A percentile compares a stretch with the other conserved stretches of the same genome.
Conservation (phyloP, 2,888 invertebrate genomes). For the Lepidocyrtinus sp. region DNA sequence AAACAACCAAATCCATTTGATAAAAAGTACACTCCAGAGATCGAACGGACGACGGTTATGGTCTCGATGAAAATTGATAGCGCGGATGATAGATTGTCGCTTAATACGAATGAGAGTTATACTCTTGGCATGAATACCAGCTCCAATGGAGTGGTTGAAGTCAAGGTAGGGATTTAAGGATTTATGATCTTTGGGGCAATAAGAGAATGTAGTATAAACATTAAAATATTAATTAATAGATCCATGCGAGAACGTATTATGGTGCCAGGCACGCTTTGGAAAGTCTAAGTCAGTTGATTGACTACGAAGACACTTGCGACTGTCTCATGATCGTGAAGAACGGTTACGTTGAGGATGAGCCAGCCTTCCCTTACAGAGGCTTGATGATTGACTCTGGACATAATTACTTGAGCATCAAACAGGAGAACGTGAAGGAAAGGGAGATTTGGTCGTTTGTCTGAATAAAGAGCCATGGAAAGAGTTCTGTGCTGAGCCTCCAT, state of each 20-base stretch:
- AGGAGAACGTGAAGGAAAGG: slow-evolving; percentile 80
- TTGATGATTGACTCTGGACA: slow-evolving; percentile 90
- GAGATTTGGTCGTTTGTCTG: slow-evolving; percentile 85
- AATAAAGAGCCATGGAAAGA: slow-evolving; percentile 79
- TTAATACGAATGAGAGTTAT: slow-evolving; percentile 70
- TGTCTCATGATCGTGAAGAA: slow-evolving; percentile 77
- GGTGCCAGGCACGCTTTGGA: slow-evolving; percentile 86
- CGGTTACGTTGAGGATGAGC: slow-evolving; percentile 82
- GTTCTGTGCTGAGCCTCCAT: slow-evolving; percentile 86
- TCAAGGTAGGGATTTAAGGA: slow-evolving; percentile 61
- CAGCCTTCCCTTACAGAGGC: slow-evolving; percentile 88
- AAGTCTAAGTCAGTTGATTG: slow-evolving; percentile 81
- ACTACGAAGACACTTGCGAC: slow-evolving; percentile 71
- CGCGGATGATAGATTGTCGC: slow-evolving; percentile 64
- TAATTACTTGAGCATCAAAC: slow-evolving; percentile 84
- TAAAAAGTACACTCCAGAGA: slow-evolving; percentile 69
- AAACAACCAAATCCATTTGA: slow-evolving; percentile 70
- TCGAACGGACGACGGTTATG: slow-evolving; percentile 69
- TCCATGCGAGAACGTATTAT: slow-evolving; percentile 75
- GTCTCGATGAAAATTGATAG: slow-evolving; percentile 69
- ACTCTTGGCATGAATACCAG: slow-evolving; percentile 68
- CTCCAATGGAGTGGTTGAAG: slow-evolving; percentile 70
- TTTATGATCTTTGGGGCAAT: not conserved
- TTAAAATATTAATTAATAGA: slow-evolving; percentile 51
- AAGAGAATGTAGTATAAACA: not conserved